Base-by-base conservation (phyloP, 2,888 invertebrate species). In the Cepaea hortensis region DNA sequence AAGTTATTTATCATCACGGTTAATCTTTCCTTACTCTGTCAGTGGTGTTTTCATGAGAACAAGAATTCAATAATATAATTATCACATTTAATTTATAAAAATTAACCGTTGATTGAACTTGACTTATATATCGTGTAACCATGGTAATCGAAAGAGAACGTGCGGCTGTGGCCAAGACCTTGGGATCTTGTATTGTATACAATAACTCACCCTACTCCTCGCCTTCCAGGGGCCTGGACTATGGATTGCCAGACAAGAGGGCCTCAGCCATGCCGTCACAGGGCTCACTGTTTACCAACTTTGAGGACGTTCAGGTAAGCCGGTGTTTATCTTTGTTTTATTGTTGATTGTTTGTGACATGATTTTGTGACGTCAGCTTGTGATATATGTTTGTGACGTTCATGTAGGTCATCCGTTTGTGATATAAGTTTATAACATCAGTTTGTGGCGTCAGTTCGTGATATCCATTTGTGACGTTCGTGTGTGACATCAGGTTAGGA, bases 241-340 rank as follows among this genome's bases (percentile, higher is more conserved):
- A 91, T 88, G 88, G 88, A 80, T 89, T 91, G 72, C 87, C 91
- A 65, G 92, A 92, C 88, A 92, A 93, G 87, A 88, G 92, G 85
- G 90, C 92, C 35, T 92, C 93, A 76, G 90, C 93, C 72, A 92
- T 93, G 92, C 93, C 94, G 35, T 93, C 94, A 20, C 92, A 94
- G 81, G 94, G 94, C 7, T 93, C 93, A 2, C 93, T 94, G 84
- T 94, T 94, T 90, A 94, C 94, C 76, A 94, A 94, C 91, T 94
- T 94, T 86, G 94, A 94, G 89, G 94, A 94, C 85, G 94, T 94
- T 18, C 94, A 94, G 93, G 94, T 94, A 89, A 89, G 91, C 50
- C 3, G 20, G 68, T 68, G 18, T 18, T 68, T 35, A 35, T 35
- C 35, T 35, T 35, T 55, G 55, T 55, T 6, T 55, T 11, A 55